Base-by-base conservation (phyloP, 2,113 vertebrate species). In the Psittacus erithacus region DNA sequence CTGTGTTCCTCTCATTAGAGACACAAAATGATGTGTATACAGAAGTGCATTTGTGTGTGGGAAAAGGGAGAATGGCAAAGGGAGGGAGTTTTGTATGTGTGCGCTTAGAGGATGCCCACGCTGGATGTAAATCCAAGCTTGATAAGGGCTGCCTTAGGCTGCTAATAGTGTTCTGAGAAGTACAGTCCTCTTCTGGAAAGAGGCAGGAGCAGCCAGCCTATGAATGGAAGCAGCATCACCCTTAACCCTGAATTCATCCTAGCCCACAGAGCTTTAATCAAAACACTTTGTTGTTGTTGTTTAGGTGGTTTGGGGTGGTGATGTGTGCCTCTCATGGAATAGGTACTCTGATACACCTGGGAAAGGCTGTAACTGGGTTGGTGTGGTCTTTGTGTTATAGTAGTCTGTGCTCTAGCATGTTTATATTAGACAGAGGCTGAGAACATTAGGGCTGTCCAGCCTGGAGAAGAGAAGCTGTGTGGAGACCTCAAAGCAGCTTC, bases 21-120 rank as follows among this genome's bases (percentile, higher is more conserved):
- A 71, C 27, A 19, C 50, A 67, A 88, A 60, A 28, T 15, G 7
- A 23, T 19, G 11, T 71, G 38, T 41, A 22, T n/a, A 43, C 6
- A 2, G 60, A 60, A 44, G 50, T 67, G 63, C 7, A 9, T 82
- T 57, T 63, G 24, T 5, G 11, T 3, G 12, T 3, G 22, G 7
- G 8, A 8, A 49, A 47, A n/a, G 19, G 31, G 31, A 67, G 39
- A 76, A 63, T 2, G 13, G 47, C 35, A 29, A 28, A 73, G 27
- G 46, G 39, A 65, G 43, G 17, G 50, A 20, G 31, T 50, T 60
- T 59, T 65, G 13, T 46, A 24, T 2, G 5, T 29, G 4, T 49
- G 57, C 5, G 4, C 16, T 76, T 41, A 8, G 11, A 79, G 53
- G 38, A 60, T 14, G 13, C 20, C 57, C 9, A 2, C 0, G 1